Evolutionary conservation across 2,797 vertebrate species (phyloP).

Genomic region (Cygnus olor): DNA sequence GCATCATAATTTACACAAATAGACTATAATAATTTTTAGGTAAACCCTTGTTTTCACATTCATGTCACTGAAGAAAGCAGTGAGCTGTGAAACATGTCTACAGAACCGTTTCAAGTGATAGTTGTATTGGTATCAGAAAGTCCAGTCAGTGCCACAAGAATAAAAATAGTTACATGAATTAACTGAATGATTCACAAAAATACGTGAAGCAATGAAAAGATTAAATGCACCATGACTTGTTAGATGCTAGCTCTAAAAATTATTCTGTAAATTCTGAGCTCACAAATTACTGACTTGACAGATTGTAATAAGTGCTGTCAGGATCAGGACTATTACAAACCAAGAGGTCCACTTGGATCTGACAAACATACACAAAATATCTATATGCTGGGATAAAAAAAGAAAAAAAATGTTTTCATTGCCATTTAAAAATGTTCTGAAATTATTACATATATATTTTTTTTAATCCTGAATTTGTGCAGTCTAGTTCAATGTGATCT

Average conservation of each 20-base stretch:
- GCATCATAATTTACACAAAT: not conserved
- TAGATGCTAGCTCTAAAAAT: not conserved
- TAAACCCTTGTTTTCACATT: not conserved
- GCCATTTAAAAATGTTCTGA: not conserved
- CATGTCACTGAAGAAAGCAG: not conserved
- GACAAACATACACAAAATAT: not conserved
- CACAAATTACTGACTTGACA: slow-evolving; percentile 53
- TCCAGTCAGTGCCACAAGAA: not conserved
- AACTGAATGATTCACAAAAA: slow-evolving; percentile 23
- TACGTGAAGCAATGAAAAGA: not conserved
- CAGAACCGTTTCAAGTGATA: not conserved
- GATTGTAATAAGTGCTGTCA: slow-evolving; percentile 16
- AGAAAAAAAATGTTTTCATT: not conserved
- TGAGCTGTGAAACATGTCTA: not conserved
- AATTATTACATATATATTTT: not conserved
- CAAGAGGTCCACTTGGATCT: not conserved
- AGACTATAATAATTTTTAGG: not conserved
- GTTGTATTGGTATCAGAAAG: not conserved
- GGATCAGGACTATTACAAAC: slow-evolving; percentile 6
- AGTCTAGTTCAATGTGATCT: not conserved
- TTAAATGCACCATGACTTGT: slow-evolving; percentile 3
- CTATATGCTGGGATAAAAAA: not conserved
- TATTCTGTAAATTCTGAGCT: slow-evolving; percentile 7
- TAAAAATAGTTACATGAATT: slow-evolving; percentile 19
- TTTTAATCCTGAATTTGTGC: not conserved